Evolutionary conservation across 1,140 invertebrate genomes (phyloP).

Genomic region (Panagrolaimus sp.): DNA sequence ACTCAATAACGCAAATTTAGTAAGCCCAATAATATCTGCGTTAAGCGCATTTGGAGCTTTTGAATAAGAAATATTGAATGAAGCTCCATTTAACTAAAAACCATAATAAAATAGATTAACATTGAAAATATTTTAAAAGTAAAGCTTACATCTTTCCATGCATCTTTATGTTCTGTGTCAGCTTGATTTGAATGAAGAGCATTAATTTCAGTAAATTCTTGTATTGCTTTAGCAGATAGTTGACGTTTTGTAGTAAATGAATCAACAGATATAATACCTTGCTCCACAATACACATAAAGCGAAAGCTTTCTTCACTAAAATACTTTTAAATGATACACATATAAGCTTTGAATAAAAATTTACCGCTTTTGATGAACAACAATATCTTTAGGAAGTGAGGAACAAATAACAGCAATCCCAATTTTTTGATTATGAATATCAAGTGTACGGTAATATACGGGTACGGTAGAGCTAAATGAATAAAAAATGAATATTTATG

Average conservation of each 20-base stretch:
- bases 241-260: slow-evolving; percentile 17
- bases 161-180: slow-evolving; percentile 43
- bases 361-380: slow-evolving; percentile 26
- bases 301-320: slow-evolving; percentile 48
- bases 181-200: slow-evolving; percentile 24
- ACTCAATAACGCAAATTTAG: slow-evolving; percentile 41
- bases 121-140: slow-evolving; percentile 15
- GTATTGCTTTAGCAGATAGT: slow-evolving; percentile 13
- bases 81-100: slow-evolving; percentile 41
- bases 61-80: slow-evolving; percentile 44
- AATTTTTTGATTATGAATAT: slow-evolving; percentile 4
- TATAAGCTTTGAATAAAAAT: slow-evolving; percentile 6
- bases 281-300: slow-evolving; percentile 42
- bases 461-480: neutral
- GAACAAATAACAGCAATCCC: slow-evolving; percentile 28
- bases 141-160: slow-evolving; percentile 42
- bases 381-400: slow-evolving; percentile 18
- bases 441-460: neutral
- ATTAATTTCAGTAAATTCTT: slow-evolving; percentile 24
- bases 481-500: too few relatives aligned
- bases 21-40: slow-evolving; percentile 40
- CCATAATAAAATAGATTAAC: slow-evolving; percentile 1
- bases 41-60: slow-evolving; percentile 51
- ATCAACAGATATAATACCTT: neutral
- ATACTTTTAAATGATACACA: slow-evolving; percentile 1